phyloP scores from a whole-genome alignment of 2,113 vertebrate species.

The Xenopus borealis region DNA sequence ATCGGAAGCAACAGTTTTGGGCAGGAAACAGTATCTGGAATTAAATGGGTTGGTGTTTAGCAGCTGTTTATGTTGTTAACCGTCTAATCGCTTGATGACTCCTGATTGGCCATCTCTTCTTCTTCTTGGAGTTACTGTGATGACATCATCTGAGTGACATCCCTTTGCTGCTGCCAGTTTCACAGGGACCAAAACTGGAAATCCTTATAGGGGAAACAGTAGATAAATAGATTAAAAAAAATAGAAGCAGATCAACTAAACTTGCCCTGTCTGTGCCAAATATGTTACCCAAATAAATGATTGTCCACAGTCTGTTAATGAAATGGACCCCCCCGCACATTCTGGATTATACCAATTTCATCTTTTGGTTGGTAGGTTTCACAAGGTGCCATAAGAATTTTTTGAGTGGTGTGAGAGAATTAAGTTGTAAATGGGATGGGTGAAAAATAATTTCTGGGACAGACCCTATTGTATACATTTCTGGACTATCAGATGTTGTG shows the following conservation, averaged over 20 bases:
- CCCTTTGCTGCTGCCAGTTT: neutral
- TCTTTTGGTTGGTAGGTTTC: neutral
- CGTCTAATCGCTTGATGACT: neutral
- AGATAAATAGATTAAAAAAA: neutral
- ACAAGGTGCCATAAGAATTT: neutral
- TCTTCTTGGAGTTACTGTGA: neutral
- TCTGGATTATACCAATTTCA: too few relatives aligned
- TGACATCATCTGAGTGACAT: neutral
- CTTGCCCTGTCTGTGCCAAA: too few relatives aligned
- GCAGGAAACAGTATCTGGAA: too few relatives aligned
- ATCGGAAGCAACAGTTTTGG: too few relatives aligned
- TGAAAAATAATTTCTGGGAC: conserved; percentile 18
- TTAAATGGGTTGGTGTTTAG: too few relatives aligned
- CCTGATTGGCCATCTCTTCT: neutral
- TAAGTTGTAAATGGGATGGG: conserved; percentile 16
- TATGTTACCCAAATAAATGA: too few relatives aligned
- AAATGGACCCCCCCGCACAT: too few relatives aligned
- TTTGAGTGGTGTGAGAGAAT: conserved; percentile 5
- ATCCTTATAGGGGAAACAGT: neutral
- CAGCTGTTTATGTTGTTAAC: neutral
- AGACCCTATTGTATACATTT: conserved; percentile 27
- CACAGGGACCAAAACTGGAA: neutral
- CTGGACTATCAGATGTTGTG: conserved; percentile 35
- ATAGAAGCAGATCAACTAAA: too few relatives aligned
- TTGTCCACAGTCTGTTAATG: too few relatives aligned